Evolutionary conservation across 2,888 invertebrate genomes (phyloP).

Genomic region (Ischnus inquisitorius): DNA sequence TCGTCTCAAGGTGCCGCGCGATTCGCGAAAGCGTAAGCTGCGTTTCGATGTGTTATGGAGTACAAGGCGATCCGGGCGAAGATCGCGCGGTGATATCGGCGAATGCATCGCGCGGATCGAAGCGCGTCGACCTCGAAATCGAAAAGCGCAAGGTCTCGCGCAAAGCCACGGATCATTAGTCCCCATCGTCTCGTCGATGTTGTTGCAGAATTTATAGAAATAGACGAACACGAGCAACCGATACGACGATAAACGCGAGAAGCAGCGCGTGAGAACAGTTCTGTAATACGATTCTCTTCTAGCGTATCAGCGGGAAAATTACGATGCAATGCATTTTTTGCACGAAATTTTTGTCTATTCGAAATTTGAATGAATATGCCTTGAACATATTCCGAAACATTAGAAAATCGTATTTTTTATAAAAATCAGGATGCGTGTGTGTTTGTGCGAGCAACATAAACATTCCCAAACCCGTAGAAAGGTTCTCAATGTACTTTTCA

Average conservation of each 20-base stretch:
- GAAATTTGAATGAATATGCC: too few species aligned
- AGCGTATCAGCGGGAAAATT: background rate
- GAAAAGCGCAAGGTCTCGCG: constrained; percentile 59
- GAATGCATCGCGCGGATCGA: constrained; percentile 23
- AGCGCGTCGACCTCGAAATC: constrained; percentile 58
- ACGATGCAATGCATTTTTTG: background rate
- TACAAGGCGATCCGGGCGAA: constrained; percentile 42
- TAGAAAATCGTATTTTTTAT: too few species aligned
- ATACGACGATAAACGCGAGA: constrained; percentile 32
- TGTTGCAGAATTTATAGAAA: constrained; percentile 1
- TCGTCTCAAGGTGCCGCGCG: constrained; percentile 67
- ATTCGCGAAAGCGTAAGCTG: background rate
- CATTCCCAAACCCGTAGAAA: too few species aligned
- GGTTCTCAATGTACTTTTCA: too few species aligned
- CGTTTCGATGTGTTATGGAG: constrained; percentile 27
- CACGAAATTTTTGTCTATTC: too few species aligned
- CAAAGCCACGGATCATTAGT: constrained; percentile 53
- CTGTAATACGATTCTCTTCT: constrained; percentile 25
- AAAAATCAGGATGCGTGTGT: too few species aligned
- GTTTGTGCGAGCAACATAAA: too few species aligned
- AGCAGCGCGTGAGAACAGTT: constrained; percentile 36
- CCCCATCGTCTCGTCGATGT: constrained; percentile 5
- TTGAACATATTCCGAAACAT: too few species aligned
- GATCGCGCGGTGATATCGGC: background rate
- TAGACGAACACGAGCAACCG: constrained; percentile 19